phyloP scores from a whole-genome alignment of 2,888 invertebrate genomes.

The Dicyrtomina minuta region DNA sequence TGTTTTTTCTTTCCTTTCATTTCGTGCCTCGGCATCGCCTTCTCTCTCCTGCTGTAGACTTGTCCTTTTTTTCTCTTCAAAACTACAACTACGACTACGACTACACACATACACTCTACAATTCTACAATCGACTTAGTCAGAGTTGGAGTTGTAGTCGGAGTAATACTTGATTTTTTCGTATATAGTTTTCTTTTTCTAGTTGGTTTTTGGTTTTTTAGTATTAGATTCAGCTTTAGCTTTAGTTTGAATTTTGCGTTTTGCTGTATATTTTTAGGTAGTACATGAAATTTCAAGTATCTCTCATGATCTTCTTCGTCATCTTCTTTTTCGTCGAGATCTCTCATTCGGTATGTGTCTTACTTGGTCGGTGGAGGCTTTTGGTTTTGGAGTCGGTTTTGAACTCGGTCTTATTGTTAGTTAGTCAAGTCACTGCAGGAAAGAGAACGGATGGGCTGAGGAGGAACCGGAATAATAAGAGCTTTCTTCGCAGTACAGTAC shows the following conservation, averaged over 20 bases:
- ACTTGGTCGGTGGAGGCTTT: neutral
- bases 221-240: neutral
- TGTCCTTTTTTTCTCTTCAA: neutral
- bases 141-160: neutral
- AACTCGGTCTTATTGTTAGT: too few species aligned
- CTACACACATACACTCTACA: neutral
- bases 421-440: too few species aligned
- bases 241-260: neutral
- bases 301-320: neutral
- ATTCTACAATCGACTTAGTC: neutral
- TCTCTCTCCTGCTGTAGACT: conserved; percentile 13
- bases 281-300: too few species aligned
- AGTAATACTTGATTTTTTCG: neutral
- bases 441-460: too few species aligned
- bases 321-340: neutral
- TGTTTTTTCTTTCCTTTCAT: neutral
- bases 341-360: neutral
- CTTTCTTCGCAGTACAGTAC: neutral
- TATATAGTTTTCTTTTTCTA: neutral
- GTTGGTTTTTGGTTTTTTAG: neutral
- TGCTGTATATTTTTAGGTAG: neutral
- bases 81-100: neutral
- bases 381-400: too few species aligned
- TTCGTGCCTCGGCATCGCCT: neutral
- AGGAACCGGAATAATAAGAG: too few species aligned